A percentile compares a stretch with the other conserved stretches of the same genome.
phyloP scores from a whole-genome alignment of 2,797 vertebrate species.

The Urocyon cinereoargenteus region DNA sequence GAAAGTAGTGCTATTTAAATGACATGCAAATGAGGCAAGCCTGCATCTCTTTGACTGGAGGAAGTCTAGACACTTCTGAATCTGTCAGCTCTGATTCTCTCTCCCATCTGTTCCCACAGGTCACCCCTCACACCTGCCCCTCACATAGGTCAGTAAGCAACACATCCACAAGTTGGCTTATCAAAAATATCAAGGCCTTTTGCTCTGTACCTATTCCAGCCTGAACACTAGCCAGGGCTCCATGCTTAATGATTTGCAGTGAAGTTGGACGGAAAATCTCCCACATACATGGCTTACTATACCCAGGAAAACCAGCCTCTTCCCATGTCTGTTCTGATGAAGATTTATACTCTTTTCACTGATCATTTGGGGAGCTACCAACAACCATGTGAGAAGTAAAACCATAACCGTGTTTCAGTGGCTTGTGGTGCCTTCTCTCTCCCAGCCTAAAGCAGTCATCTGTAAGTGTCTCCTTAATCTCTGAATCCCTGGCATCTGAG shows the following conservation, averaged over 20 bases:
- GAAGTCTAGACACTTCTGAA: background rate
- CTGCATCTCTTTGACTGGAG: background rate
- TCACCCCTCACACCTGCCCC: accelerated
- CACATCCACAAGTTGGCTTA: background rate
- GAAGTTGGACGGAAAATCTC: background rate
- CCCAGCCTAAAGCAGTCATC: background rate
- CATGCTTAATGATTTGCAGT: background rate
- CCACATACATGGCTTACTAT: background rate
- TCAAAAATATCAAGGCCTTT: slow-evolving; percentile 36
- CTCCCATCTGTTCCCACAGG: background rate
- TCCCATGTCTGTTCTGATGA: background rate
- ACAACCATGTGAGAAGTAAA: background rate
- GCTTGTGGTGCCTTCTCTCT: background rate
- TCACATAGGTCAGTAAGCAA: slow-evolving; percentile 5
- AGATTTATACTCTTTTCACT: slow-evolving; percentile 25
- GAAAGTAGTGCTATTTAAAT: slow-evolving; percentile 56
- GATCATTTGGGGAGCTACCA: background rate
- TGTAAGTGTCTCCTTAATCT: background rate
- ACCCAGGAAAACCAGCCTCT: background rate
- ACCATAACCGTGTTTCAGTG: background rate
- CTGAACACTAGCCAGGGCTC: background rate
- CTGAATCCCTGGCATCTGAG: background rate
- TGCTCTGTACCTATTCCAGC: background rate
- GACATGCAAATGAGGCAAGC: slow-evolving; percentile 9
- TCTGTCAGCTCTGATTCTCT: background rate